These are phyloP conservation scores for Eriocheir sinensis DNA, from an alignment of 1,140 invertebrate species.

Conservation along the genomic window DNA sequence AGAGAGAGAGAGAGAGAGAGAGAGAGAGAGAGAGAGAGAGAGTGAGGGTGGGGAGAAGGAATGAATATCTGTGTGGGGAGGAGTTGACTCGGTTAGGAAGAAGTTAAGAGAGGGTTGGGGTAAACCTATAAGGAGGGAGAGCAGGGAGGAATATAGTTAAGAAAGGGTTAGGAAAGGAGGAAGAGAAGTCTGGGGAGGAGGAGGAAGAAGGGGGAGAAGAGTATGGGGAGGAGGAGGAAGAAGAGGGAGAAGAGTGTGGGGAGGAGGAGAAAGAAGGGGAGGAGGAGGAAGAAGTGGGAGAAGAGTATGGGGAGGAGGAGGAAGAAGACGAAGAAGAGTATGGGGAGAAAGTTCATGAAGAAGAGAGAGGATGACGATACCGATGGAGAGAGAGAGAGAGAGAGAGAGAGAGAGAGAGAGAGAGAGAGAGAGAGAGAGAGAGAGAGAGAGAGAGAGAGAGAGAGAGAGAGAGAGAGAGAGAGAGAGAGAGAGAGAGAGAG, in stretches of 20 bases:
- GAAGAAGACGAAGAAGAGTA: too few species aligned
- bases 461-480: too few species aligned
- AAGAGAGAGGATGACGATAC: too few species aligned
- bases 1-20: slow-evolving; percentile 17
- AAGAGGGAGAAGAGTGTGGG: too few species aligned
- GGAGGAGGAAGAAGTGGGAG: not conserved
- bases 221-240: not conserved
- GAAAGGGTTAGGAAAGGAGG: not conserved
- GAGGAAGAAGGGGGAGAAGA: not conserved
- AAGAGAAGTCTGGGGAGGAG: not conserved
- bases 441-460: too few species aligned
- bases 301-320: too few species aligned
- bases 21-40: slow-evolving; percentile 6
- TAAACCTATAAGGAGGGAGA: not conserved
- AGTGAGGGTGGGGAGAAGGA: not conserved
- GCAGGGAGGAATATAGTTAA: not conserved
- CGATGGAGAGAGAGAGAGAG: too few species aligned
- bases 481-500: too few species aligned
- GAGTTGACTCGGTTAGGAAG: not conserved
- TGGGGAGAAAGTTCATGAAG: too few species aligned
- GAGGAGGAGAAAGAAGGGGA: not conserved
- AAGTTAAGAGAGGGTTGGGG: slow-evolving; percentile 18
- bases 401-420: too few species aligned
- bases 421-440: too few species aligned
- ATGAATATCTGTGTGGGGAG: not conserved